A percentile compares a stretch with the other conserved stretches of the same genome.
Conservation (phyloP, 2,113 vertebrate species). For the Campylomormyrus tamandua region DNA sequence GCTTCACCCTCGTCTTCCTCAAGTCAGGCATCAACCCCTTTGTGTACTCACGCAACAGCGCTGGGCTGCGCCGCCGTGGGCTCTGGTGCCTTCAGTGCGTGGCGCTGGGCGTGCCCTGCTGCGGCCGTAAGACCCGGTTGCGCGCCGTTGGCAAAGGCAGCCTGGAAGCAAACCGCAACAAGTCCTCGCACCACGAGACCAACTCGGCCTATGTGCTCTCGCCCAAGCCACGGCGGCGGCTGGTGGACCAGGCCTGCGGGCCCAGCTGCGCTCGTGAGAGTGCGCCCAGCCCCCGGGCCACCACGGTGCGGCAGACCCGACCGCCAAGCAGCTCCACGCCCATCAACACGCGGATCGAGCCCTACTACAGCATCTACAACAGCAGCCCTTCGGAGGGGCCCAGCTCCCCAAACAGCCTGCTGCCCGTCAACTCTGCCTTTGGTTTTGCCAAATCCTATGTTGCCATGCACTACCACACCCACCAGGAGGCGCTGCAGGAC, state of each 20-base stretch:
- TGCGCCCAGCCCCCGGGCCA: slow-evolving; percentile 66
- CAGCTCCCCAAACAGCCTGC: slow-evolving; percentile 72
- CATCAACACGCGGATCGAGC: slow-evolving; percentile 87
- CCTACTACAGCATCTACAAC: slow-evolving; percentile 93
- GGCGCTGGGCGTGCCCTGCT: slow-evolving; percentile 75
- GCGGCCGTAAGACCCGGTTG: slow-evolving; percentile 84
- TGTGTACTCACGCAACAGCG: slow-evolving; percentile 90
- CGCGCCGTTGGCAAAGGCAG: slow-evolving; percentile 84
- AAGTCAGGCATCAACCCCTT: slow-evolving; percentile 96
- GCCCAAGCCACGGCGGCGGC: slow-evolving; percentile 79
- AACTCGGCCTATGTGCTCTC: slow-evolving; percentile 90
- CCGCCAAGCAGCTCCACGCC: slow-evolving; percentile 85
- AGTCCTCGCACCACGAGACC: slow-evolving; percentile 92
- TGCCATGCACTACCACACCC: slow-evolving; percentile 79
- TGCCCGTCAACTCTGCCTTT: slow-evolving; percentile 66
- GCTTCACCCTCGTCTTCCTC: slow-evolving; percentile 87
- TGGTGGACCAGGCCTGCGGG: slow-evolving; percentile 85
- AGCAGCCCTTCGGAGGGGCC: slow-evolving; percentile 73
- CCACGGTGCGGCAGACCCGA: slow-evolving; percentile 62
- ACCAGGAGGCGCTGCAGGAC: slow-evolving; percentile 67
- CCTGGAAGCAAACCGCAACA: slow-evolving; percentile 89
- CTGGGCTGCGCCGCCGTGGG: slow-evolving; percentile 77
- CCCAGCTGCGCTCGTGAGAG: slow-evolving; percentile 83
- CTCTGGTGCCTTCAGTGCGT: slow-evolving; percentile 76
- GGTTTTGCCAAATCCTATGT: slow-evolving; percentile 75